Evolutionary conservation across 2,113 vertebrate genomes (phyloP).

Genomic region (Castor canadensis): DNA sequence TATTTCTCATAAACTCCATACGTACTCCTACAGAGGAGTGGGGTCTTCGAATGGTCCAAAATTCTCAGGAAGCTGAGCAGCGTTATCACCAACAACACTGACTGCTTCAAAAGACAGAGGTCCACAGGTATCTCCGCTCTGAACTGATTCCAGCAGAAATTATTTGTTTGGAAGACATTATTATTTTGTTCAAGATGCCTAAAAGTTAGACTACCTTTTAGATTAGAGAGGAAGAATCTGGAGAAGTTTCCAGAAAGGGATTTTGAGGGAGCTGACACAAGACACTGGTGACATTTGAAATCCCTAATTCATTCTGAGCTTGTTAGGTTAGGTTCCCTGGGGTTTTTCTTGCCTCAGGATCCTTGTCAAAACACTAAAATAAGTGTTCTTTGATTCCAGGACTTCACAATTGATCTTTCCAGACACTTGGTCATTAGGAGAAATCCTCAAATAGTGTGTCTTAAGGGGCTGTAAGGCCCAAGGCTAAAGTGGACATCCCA

Average conservation of each 20-base stretch:
- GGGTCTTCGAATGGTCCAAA: not conserved
- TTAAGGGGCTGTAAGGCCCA: not conserved
- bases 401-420: not conserved
- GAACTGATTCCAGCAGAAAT: not conserved
- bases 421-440: constrained; percentile 14
- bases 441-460: not conserved
- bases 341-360: not conserved
- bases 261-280: not conserved
- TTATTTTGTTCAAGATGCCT: not conserved
- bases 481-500: not conserved
- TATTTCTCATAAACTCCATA: not conserved
- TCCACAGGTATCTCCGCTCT: not conserved
- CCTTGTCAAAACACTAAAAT: not conserved
- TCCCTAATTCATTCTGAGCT: constrained; percentile 22
- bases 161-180: not conserved
- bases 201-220: not conserved
- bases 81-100: not conserved
- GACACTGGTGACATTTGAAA: not conserved
- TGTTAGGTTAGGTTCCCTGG: not conserved
- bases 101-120: constrained; percentile 16
- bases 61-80: not conserved
- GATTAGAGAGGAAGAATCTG: constrained; percentile 10
- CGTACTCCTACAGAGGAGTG: not conserved
- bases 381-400: not conserved
- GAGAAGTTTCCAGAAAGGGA: constrained; percentile 4